Evolutionary conservation across 1,140 invertebrate species (phyloP).

Genomic region (Drosophila persimilis): DNA sequence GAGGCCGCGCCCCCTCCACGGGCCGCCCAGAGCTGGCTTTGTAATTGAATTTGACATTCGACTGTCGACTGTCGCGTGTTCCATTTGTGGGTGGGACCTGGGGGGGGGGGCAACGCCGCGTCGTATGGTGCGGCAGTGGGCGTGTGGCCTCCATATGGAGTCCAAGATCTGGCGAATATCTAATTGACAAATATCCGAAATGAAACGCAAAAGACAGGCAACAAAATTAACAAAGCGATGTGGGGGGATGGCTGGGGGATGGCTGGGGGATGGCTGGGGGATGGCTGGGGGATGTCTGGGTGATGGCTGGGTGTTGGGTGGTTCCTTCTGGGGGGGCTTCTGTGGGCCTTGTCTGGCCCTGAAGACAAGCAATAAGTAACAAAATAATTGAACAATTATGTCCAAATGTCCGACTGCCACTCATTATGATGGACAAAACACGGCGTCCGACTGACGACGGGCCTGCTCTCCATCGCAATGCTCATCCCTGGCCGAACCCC

Average conservation of each 20-base stretch:
- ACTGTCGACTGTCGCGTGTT: slow-evolving; percentile 48
- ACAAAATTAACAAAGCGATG: slow-evolving; percentile 30
- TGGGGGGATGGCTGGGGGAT: not conserved
- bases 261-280: not conserved
- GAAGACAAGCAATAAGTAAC: slow-evolving; percentile 66
- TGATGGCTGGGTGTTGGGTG: no score
- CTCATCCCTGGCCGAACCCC: slow-evolving; percentile 17
- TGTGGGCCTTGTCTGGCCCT: not conserved
- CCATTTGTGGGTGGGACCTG: slow-evolving; percentile 24
- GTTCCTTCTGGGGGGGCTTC: no score
- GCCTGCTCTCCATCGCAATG: slow-evolving; percentile 17
- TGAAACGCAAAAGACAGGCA: slow-evolving; percentile 28
- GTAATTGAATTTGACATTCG: slow-evolving; percentile 78
- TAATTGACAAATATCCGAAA: slow-evolving; percentile 61
- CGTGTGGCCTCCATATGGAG: slow-evolving; percentile 10
- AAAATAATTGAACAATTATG: slow-evolving; percentile 83
- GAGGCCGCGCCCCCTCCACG: slow-evolving; percentile 37
- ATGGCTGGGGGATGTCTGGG: no score
- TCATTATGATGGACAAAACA: slow-evolving; percentile 82
- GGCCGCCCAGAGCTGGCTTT: slow-evolving; percentile 9
- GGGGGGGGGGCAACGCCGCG: not conserved
- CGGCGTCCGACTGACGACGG: slow-evolving; percentile 50
- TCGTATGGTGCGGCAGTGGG: slow-evolving; percentile 32
- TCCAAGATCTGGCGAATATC: slow-evolving; percentile 45
- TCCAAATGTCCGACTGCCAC: slow-evolving; percentile 81